Evolutionary conservation across 1,140 invertebrate genomes (phyloP), one percentile per base, ranked within the genome.

Genomic region (Ceratosolen fusciceps): DNA sequence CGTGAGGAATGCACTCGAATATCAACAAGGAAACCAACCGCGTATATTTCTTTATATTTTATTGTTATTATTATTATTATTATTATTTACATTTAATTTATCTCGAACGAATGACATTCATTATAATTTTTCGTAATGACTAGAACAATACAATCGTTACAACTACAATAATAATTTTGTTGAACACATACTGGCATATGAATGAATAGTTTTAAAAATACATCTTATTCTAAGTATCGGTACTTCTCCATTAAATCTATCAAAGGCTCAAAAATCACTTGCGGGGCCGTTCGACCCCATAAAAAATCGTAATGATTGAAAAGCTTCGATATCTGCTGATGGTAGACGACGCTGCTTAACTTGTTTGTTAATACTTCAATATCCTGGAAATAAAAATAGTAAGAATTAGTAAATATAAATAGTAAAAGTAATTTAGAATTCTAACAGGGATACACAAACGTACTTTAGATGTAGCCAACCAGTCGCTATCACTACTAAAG

Each of bases 401-500:
- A n/a, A n/a, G n/a, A n/a, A n/a, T n/a, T n/a, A n/a, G n/a, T n/a
- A n/a, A n/a, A n/a, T n/a, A n/a, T n/a, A n/a, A n/a, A n/a, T n/a
- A n/a, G n/a, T n/a, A n/a, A n/a, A n/a, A n/a, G n/a, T n/a, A n/a
- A n/a, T n/a, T n/a, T n/a, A n/a, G n/a, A n/a, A n/a, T n/a, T n/a
- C n/a, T n/a, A n/a, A n/a, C n/a, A 29, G 37, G 14, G 24, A 68
- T 19, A 37, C 3, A 3, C 7, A 34, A n/a, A 56, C 29, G 56
- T 71, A 77, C 76, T 52, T 86, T 85, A 1, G 92, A 88, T 62
- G 90, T 85, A 3, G 92, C 90, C 8, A 93, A 82, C 91, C 92
- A 92, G 83, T 96, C 95, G 31, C 92, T 91, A 10, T 91, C 86
- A 37, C 93, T 93, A 81, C 92, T 94, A 81, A 93, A 93, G 1